phyloP scores from a whole-genome alignment of 2,888 invertebrate genomes.

The Electrophaes corylata region DNA sequence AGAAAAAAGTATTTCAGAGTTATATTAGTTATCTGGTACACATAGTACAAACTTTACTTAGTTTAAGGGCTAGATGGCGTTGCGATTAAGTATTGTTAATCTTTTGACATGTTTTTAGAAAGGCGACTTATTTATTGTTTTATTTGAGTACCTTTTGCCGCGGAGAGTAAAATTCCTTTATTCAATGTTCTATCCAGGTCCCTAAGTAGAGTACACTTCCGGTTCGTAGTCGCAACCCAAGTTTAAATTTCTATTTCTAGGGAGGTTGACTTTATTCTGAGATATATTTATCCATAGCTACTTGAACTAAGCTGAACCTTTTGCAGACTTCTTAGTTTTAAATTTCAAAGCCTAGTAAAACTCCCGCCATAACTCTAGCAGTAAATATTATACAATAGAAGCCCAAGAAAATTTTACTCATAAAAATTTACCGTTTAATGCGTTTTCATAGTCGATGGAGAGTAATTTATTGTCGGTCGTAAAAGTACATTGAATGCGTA shows the following conservation, averaged over 20 bases:
- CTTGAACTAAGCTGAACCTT: background rate
- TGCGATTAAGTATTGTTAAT: too few relatives aligned
- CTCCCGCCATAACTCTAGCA: background rate
- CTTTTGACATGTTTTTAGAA: too few relatives aligned
- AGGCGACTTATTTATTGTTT: too few relatives aligned
- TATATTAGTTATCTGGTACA: too few relatives aligned
- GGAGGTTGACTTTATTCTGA: background rate
- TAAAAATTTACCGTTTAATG: slow-evolving; percentile 61
- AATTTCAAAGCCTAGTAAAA: background rate
- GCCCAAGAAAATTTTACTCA: slow-evolving; percentile 57
- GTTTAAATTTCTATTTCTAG: background rate
- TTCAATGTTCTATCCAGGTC: too few relatives aligned
- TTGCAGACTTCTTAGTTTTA: background rate
- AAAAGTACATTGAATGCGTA: slow-evolving; percentile 64
- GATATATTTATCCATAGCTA: background rate
- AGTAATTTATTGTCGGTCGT: slow-evolving; percentile 70
- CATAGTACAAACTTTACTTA: too few relatives aligned
- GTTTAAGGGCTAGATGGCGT: too few relatives aligned
- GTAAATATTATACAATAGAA: slow-evolving; percentile 3
- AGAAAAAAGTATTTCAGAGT: too few relatives aligned
- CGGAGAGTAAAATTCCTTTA: too few relatives aligned
- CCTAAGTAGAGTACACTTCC: too few relatives aligned
- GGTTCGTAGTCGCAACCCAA: too few relatives aligned
- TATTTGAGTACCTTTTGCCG: too few relatives aligned
- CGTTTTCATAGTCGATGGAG: slow-evolving; percentile 63